Conservation (phyloP, 2,113 vertebrate species). For the Etia nguti region DNA sequence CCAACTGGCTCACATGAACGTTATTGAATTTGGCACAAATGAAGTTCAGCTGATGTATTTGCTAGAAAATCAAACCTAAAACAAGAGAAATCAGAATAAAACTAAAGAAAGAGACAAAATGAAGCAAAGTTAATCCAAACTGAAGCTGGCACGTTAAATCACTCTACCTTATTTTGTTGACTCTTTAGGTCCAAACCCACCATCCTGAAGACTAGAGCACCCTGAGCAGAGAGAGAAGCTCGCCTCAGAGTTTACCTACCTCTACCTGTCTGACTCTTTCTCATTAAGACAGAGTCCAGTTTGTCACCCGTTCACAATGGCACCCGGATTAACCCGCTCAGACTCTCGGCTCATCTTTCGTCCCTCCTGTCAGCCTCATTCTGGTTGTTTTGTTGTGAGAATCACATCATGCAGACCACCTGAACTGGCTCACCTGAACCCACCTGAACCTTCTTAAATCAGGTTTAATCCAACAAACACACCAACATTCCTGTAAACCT, state of each 20-base stretch:
- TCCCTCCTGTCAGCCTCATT: neutral
- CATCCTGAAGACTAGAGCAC: slow-evolving; percentile 7
- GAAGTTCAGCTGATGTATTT: neutral
- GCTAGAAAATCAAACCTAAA: neutral
- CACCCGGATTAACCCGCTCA: slow-evolving; percentile 14
- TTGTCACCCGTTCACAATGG: neutral
- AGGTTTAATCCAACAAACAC: neutral
- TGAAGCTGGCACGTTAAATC: neutral
- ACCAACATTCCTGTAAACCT: neutral
- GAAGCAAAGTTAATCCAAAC: neutral
- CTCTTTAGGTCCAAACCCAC: slow-evolving; percentile 23
- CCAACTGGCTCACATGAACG: neutral
- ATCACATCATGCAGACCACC: neutral
- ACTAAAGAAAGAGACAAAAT: neutral
- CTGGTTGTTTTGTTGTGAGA: neutral
- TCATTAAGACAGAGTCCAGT: neutral
- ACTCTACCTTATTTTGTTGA: slow-evolving; percentile 9
- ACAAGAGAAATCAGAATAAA: neutral
- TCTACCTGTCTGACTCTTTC: neutral
- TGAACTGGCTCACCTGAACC: neutral
- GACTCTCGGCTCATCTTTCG: neutral
- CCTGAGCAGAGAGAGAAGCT: neutral
- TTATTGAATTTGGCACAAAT: neutral
- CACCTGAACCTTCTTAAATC: neutral
- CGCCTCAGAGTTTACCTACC: neutral